phyloP scores from a whole-genome alignment of 2,797 vertebrate genomes.

The Sebastes matsubarae region DNA sequence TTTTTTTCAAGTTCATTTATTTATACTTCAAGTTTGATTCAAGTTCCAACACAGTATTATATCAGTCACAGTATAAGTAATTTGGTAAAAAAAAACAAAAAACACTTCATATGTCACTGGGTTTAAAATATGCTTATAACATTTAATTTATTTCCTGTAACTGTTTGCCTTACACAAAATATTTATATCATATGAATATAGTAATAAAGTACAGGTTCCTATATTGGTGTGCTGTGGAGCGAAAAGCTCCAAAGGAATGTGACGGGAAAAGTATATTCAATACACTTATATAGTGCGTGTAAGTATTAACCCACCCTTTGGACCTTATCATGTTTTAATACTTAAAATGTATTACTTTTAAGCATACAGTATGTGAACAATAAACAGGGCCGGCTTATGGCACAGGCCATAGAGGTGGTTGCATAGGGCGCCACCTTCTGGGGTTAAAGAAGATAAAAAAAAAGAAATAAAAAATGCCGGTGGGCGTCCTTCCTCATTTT shows the following conservation, averaged over 20 bases:
- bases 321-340: neutral
- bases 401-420: no score
- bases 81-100: neutral
- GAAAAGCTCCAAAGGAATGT: slow-evolving; percentile 24
- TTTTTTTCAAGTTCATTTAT: slow-evolving; percentile 15
- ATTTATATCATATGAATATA: neutral
- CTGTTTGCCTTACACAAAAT: slow-evolving; percentile 11
- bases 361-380: no score
- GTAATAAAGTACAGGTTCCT: slow-evolving; percentile 8
- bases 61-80: slow-evolving; percentile 22
- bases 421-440: no score
- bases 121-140: slow-evolving; percentile 5
- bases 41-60: slow-evolving; percentile 23
- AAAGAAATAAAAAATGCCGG: no score
- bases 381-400: no score
- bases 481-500: no score
- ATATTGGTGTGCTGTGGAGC: neutral
- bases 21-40: slow-evolving; percentile 21
- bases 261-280: neutral
- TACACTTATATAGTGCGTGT: neutral
- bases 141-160: neutral
- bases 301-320: neutral
- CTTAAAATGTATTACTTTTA: neutral
- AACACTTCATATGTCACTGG: neutral
- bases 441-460: no score